Evolutionary conservation across 2,113 vertebrate genomes (phyloP), one percentile per base, ranked within the genome.

Genomic region (Girardinichthys multiradiatus): DNA sequence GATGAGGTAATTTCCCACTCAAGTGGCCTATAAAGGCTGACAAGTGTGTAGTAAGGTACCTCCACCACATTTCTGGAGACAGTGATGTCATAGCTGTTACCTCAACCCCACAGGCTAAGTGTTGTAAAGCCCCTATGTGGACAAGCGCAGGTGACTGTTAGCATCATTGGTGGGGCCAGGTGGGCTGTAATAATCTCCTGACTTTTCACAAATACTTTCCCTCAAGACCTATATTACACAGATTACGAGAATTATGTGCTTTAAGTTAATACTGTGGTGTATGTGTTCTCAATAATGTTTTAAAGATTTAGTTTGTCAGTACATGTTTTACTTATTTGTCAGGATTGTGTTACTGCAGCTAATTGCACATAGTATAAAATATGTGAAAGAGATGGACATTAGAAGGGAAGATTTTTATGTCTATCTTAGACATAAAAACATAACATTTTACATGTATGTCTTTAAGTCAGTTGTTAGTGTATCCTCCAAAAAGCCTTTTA

Each of bases 81-180:
- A 79, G 57, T 94, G 90, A 95, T 94, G 93, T 95, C 93, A 93
- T 89, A 45, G 65, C 57, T 77, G 77, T 89, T 86, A 84, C 76
- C 82, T 85, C 88, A 87, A 77, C 69, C 70, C 62, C 70, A 81
- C 85, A 86, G 71, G 63, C 66, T 83, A 87, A 90, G 87, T 88
- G 77, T 82, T 83, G 86, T 90, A 83, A 90, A 90, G 91, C 82
- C 89, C 79, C 82, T 59, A 21, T 33, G 84, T 89, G 89, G 88
- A 90, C 91, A 82, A 75, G 68, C 70, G 85, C 90, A 91, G 89
- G 87, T 91, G 90, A 91, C 77, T 88, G 57, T 78, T 58, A 84
- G 79, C 85, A 84, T 83, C 79, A 77, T 66, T 64, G 79, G 81
- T 82, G 84, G 84, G 77, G 80, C 90, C 78, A 89, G 83, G 76